Conservation (phyloP, 2,797 vertebrate genomes). For the Leuciscus waleckii region DNA sequence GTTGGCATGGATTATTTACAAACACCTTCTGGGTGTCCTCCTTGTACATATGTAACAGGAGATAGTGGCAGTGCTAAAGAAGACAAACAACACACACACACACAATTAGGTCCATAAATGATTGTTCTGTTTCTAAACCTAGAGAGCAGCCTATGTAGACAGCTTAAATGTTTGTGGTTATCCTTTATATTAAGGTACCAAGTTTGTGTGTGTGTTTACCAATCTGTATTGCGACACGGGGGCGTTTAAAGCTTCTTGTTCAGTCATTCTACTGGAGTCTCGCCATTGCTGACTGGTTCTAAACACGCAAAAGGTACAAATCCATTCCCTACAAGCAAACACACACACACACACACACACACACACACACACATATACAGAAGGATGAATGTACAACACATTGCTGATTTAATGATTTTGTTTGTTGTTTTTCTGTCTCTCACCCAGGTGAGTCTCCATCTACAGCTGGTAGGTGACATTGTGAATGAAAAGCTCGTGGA, state of each 20-base stretch:
- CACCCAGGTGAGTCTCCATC: constrained; percentile 49
- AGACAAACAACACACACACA: constrained; percentile 10
- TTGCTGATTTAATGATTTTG: background rate
- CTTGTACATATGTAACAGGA: constrained; percentile 53
- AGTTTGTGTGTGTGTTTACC: constrained; percentile 48
- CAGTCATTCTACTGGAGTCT: constrained; percentile 48
- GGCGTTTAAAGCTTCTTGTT: constrained; percentile 32
- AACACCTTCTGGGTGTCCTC: constrained; percentile 39
- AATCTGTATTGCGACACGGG: constrained; percentile 54
- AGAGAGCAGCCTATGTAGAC: background rate
- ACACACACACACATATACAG: background rate
- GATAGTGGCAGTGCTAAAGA: constrained; percentile 57
- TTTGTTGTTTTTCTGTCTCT: constrained; percentile 38
- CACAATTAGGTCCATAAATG: background rate
- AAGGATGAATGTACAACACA: background rate
- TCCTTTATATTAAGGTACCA: background rate
- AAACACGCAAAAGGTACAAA: constrained; percentile 74
- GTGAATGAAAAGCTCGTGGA: constrained; percentile 74
- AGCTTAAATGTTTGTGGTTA: background rate
- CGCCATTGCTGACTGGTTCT: constrained; percentile 42
- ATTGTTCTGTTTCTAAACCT: background rate
- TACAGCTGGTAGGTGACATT: constrained; percentile 73
- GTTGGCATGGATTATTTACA: constrained; percentile 14
- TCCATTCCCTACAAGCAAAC: constrained; percentile 70
- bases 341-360: constrained; percentile 19